Evolutionary conservation across 2,113 vertebrate genomes (phyloP).

Genomic region (Amphilophus citrinellus): DNA sequence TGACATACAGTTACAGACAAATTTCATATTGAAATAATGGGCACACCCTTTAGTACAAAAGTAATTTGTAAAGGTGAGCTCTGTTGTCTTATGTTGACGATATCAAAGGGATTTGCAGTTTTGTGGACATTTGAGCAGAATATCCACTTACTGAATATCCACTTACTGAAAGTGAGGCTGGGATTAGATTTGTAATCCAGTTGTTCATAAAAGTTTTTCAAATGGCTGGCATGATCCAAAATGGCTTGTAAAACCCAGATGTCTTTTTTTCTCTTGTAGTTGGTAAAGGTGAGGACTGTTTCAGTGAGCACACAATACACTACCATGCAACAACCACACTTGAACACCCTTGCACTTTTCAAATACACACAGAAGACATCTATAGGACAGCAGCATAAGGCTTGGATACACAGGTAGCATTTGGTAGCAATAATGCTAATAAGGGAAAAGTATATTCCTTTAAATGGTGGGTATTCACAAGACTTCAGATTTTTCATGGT

Average conservation of each 20-base stretch:
- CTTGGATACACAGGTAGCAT: slow-evolving; percentile 48
- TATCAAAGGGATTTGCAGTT: neutral
- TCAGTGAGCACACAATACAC: slow-evolving; percentile 60
- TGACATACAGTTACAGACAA: neutral
- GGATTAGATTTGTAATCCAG: slow-evolving; percentile 20
- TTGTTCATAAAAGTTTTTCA: neutral
- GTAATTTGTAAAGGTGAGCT: neutral
- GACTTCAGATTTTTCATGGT: neutral
- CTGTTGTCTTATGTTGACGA: neutral
- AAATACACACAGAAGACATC: slow-evolving; percentile 67
- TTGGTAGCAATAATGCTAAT: slow-evolving; percentile 30
- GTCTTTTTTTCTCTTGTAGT: slow-evolving; percentile 1
- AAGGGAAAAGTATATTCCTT: neutral
- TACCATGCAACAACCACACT: slow-evolving; percentile 72
- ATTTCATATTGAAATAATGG: neutral
- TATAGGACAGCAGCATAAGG: slow-evolving; percentile 48
- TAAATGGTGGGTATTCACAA: neutral
- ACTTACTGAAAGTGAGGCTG: neutral
- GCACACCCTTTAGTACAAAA: slow-evolving; percentile 6
- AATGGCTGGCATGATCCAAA: slow-evolving; percentile 11
- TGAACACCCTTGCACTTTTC: slow-evolving; percentile 66
- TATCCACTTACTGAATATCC: neutral
- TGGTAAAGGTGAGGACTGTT: slow-evolving; percentile 50
- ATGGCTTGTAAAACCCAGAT: slow-evolving; percentile 4
- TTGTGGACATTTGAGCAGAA: slow-evolving; percentile 7